These are phyloP conservation scores for Physella acuta DNA, from an alignment of 1,140 invertebrate species.

Conservation along the genomic window DNA sequence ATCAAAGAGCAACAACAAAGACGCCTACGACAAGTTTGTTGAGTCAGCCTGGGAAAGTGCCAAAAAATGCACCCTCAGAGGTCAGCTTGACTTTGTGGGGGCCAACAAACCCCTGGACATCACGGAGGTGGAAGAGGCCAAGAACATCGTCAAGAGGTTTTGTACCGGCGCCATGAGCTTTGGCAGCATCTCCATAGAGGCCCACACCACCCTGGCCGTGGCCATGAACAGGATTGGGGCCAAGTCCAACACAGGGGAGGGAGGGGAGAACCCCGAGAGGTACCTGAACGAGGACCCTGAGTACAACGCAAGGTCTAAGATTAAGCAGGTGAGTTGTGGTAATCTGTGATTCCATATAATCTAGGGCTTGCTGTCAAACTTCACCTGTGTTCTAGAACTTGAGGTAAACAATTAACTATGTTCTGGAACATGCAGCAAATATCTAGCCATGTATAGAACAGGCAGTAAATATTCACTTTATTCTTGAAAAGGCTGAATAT, in stretches of 20 bases:
- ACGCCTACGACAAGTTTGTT: constrained; percentile 84
- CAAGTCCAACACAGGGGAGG: constrained; percentile 97
- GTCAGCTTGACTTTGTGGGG: constrained; percentile 84
- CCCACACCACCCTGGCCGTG: constrained; percentile 89
- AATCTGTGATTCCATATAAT: too few species aligned
- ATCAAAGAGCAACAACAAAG: constrained; percentile 75
- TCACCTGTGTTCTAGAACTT: too few species aligned
- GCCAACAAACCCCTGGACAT: constrained; percentile 75
- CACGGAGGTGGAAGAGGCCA: constrained; percentile 84
- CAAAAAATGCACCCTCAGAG: constrained; percentile 84
- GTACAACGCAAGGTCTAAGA: constrained; percentile 70
- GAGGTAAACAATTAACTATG: too few species aligned
- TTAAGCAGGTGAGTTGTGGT: constrained; percentile 72
- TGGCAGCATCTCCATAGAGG: constrained; percentile 89
- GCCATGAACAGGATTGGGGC: constrained; percentile 96
- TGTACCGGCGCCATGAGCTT: constrained; percentile 85
- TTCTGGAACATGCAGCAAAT: too few species aligned
- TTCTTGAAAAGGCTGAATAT: too few species aligned
- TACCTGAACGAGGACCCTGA: constrained; percentile 76
- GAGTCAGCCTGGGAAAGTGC: constrained; percentile 86
- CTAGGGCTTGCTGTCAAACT: too few species aligned
- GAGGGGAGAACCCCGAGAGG: constrained; percentile 79
- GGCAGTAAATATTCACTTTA: too few species aligned
- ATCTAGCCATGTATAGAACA: too few species aligned
- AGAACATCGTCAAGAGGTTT: constrained; percentile 93